These are phyloP conservation scores for Holacanthella duospinosa DNA, from an alignment of 2,888 invertebrate genomes.

Conservation along the genomic window DNA sequence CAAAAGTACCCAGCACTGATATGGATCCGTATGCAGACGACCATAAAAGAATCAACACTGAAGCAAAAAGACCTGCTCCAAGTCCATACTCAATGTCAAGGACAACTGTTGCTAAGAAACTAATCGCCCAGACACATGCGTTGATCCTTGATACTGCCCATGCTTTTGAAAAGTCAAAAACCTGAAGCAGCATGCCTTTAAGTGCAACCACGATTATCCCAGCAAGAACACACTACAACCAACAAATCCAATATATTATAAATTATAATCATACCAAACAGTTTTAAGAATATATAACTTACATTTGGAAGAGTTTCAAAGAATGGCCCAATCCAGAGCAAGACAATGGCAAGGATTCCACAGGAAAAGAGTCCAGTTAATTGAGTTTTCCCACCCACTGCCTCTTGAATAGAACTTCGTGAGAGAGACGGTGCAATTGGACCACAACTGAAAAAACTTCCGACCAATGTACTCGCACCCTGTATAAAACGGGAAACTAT, in stretches of 20 bases:
- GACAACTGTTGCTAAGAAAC: constrained; percentile 62
- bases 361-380: constrained; percentile 71
- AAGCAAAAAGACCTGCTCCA: constrained; percentile 57
- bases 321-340: constrained; percentile 78
- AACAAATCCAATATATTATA: background rate
- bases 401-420: constrained; percentile 42
- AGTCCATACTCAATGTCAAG: constrained; percentile 75
- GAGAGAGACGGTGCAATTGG: constrained; percentile 54
- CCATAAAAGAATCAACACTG: constrained; percentile 28
- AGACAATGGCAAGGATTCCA: constrained; percentile 59
- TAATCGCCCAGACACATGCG: constrained; percentile 67
- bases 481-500: constrained; percentile 44
- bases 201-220: constrained; percentile 70
- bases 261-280: too few species aligned
- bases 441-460: constrained; percentile 40
- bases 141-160: constrained; percentile 70
- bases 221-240: constrained; percentile 59
- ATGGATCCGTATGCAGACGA: constrained; percentile 21
- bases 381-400: constrained; percentile 77
- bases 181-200: constrained; percentile 66
- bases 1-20: constrained; percentile 53
- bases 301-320: constrained; percentile 74
- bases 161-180: constrained; percentile 55
- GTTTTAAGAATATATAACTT: too few species aligned
- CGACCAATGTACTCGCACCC: constrained; percentile 59